Base-by-base conservation (phyloP, 1,140 invertebrate species). In the Sycophila sp. region DNA sequence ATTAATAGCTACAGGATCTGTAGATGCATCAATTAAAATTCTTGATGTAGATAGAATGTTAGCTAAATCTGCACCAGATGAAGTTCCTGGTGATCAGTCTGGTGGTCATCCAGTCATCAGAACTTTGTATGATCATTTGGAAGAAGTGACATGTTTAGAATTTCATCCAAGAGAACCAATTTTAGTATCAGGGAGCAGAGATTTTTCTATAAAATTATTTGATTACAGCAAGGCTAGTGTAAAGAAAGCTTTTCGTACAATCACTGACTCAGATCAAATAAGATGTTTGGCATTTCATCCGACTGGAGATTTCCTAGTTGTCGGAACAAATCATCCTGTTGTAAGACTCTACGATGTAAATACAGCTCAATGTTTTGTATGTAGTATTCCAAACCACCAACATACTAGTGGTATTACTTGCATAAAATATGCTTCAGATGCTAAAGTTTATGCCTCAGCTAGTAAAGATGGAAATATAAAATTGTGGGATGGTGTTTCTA, bases 21-120 rank as follows among this genome's bases (percentile, higher is more conserved):
- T 96, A 2, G 98, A 99, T 87, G 95, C 97, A 4, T 99, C 97
- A 72, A 99, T 99, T 62, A 99, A 99, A 91, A 98, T 99, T 82
- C 86, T 99, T 42, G 97, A 99, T 84, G 97, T 99, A 2, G 98
- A 99, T 79, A 89, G 96, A 74, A 99, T 99, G 96, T 87, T 99
- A 75, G 96, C 96, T 0, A 99, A 98, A 80, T 94, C 93, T 2
- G 93, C 94, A 6, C 93, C 94, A 2, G 94, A 96, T 80, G 94
- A 93, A 77, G 89, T 92, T 78, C 91, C 90, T 15, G 88, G 93
- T 49, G 90, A 94, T 80, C 92, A 95, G 83, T 90, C 95, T 74
- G 94, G 97, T 78, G 95, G 95, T 0, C 98, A 99, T 88, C 98
- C 98, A 2, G 98, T 99, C 32, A 99, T 99, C 73, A 89, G 98